Percentiles rank a stretch among this genome's conserved stretches.
These are phyloP conservation scores for Micrastur ruficollis DNA, from an alignment of 2,797 vertebrate genomes.

Conservation along the genomic window DNA sequence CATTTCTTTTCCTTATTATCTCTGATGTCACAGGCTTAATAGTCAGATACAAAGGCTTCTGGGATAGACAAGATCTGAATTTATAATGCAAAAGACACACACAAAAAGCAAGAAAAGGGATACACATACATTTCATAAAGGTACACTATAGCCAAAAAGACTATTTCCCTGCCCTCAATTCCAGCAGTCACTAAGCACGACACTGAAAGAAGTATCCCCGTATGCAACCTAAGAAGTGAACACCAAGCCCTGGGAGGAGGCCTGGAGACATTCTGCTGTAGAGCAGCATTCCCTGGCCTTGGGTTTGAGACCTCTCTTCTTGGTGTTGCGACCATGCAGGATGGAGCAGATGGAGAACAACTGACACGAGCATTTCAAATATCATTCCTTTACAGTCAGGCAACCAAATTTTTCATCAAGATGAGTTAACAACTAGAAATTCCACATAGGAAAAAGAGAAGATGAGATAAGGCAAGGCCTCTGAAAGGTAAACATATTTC, in stretches of 20 bases:
- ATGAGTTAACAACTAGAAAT: not conserved
- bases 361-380: not conserved
- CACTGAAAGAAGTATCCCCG: not conserved
- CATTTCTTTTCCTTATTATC: not conserved
- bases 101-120: not conserved
- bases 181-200: not conserved
- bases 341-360: not conserved
- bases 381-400: not conserved
- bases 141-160: not conserved
- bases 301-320: not conserved
- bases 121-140: not conserved
- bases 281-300: not conserved
- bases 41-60: not conserved
- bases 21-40: not conserved
- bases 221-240: not conserved
- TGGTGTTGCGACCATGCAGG: not conserved
- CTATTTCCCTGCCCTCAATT: not conserved
- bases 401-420: not conserved
- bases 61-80: not conserved
- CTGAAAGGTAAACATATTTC: not conserved
- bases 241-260: not conserved
- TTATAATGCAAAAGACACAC: not conserved
- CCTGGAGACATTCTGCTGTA: not conserved
- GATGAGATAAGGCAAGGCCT: not conserved
- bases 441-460: not conserved